Conservation (phyloP, 2,797 vertebrate genomes). For the Gallinago solitaria region DNA sequence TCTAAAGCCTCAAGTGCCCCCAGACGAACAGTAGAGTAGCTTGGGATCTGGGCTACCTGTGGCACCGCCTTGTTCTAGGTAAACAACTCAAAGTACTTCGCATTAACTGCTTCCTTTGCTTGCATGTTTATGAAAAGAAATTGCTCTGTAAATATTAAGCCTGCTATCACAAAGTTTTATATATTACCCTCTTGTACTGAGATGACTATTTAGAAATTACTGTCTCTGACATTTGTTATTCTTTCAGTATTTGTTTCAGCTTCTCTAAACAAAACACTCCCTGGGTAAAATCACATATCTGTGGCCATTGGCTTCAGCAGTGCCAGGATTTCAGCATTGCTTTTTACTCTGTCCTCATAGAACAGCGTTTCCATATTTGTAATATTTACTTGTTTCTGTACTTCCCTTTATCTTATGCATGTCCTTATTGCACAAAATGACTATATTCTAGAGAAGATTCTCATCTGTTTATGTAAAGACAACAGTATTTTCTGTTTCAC, state of each 20-base stretch:
- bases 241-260: neutral
- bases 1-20: neutral
- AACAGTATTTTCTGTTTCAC: neutral
- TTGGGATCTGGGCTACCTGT: neutral
- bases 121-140: neutral
- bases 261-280: conserved; percentile 6
- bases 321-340: neutral
- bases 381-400: neutral
- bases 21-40: fast-evolving
- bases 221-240: neutral
- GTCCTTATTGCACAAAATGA: neutral
- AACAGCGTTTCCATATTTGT: neutral
- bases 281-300: neutral
- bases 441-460: neutral
- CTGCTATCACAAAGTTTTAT: neutral
- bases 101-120: neutral
- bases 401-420: neutral
- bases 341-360: neutral
- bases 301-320: neutral
- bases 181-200: neutral
- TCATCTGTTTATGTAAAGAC: neutral
- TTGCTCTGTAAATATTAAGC: neutral
- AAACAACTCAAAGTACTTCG: neutral
- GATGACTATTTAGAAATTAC: neutral
- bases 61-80: neutral